Conservation (phyloP, 2,888 invertebrate species). For the Eremobia ochroleuca region DNA sequence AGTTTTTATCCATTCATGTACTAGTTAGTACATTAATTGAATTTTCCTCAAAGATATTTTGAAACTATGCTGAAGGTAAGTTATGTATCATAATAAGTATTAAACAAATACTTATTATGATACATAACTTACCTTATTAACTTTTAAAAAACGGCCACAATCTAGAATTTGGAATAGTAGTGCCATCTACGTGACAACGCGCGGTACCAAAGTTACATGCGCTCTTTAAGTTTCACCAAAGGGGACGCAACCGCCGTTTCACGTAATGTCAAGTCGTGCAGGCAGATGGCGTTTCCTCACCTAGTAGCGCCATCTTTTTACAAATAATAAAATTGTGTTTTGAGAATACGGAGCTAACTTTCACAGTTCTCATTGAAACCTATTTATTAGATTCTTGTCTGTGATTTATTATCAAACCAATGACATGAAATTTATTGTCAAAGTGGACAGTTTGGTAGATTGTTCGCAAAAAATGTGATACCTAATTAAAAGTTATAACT, state of each 20-base stretch:
- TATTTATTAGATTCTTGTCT: neutral
- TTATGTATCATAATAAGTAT: no score
- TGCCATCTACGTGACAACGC: constrained; percentile 16
- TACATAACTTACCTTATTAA: neutral
- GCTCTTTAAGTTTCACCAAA: neutral
- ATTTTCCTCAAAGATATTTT: neutral
- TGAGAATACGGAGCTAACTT: neutral
- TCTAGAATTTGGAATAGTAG: neutral
- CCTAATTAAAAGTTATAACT: constrained; percentile 1
- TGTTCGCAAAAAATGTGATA: constrained; percentile 57
- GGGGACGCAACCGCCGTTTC: neutral
- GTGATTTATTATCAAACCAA: constrained; percentile 27
- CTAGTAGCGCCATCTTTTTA: constrained; percentile 27
- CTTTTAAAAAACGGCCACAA: neutral
- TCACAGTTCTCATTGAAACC: constrained; percentile 5
- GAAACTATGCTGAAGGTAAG: no score
- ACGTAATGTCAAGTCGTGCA: neutral
- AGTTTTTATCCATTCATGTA: neutral
- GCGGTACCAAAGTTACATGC: neutral
- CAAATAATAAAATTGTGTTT: neutral
- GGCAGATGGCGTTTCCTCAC: constrained; percentile 40
- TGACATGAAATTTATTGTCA: constrained; percentile 36
- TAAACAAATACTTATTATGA: no score
- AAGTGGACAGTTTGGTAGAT: constrained; percentile 22
- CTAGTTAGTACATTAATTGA: neutral